These are phyloP conservation scores for Campylomormyrus numenius DNA, from an alignment of 2,113 vertebrate species.

Conservation along the genomic window DNA sequence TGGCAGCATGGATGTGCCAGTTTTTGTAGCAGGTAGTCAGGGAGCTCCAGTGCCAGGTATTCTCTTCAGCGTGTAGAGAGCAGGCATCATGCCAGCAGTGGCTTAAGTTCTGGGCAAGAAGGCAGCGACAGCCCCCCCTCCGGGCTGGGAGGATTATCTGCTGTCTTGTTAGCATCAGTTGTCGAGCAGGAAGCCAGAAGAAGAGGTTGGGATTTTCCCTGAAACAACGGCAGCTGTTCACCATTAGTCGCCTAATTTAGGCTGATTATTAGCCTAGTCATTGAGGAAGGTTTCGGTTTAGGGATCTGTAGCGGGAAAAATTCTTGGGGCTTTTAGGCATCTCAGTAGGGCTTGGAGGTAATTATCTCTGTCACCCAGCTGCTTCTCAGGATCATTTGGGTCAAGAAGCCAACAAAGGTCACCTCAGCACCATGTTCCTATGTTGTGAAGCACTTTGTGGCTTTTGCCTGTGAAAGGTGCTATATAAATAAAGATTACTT, in stretches of 20 bases:
- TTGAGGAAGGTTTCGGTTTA: not conserved
- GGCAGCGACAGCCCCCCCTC: not conserved
- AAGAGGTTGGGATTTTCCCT: not conserved
- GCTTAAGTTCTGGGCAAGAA: not conserved
- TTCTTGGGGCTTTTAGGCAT: not conserved
- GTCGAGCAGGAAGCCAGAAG: not conserved
- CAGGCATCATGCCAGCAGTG: not conserved
- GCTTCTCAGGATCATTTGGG: not conserved
- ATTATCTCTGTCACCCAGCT: not conserved
- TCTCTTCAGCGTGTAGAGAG: not conserved
- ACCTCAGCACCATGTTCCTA: not conserved
- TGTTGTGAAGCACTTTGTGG: no score
- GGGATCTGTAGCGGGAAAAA: not conserved
- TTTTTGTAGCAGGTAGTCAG: not conserved
- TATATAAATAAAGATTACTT: no score
- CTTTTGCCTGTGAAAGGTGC: no score
- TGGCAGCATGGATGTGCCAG: not conserved
- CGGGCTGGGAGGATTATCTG: not conserved
- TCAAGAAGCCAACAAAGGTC: not conserved
- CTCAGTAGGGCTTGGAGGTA: not conserved
- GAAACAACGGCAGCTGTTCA: not conserved
- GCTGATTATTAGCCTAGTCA: not conserved
- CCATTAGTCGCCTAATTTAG: not conserved
- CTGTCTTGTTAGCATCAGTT: not conserved
- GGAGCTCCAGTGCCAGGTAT: not conserved